phyloP scores from a whole-genome alignment of 2,888 invertebrate genomes.

The Mimumesa dahlbomi region DNA sequence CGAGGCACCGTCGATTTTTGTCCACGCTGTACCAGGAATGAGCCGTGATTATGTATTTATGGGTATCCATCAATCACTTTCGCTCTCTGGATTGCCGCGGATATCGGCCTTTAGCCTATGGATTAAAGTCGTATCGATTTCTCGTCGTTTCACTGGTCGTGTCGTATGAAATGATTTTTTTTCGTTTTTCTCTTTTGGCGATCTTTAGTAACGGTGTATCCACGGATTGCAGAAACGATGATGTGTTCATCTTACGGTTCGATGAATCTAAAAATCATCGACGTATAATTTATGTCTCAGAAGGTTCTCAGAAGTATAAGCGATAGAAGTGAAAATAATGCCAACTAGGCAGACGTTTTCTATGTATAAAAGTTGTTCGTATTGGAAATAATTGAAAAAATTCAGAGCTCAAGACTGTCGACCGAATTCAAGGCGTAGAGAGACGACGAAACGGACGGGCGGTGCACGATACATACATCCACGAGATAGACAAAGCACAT shows the following conservation, averaged over 20 bases:
- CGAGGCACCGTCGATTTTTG: slow-evolving; percentile 52
- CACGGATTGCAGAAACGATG: too few species aligned
- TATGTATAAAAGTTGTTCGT: too few species aligned
- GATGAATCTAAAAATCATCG: not conserved
- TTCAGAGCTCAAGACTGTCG: not conserved
- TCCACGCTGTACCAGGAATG: slow-evolving; percentile 52
- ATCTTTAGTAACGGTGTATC: slow-evolving; percentile 8
- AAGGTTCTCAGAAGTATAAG: not conserved
- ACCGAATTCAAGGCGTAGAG: not conserved
- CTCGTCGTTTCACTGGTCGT: slow-evolving; percentile 53
- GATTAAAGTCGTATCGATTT: slow-evolving; percentile 67
- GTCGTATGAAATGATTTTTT: slow-evolving; percentile 31
- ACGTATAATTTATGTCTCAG: not conserved
- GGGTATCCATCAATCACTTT: slow-evolving; percentile 67
- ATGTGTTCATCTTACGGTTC: not conserved
- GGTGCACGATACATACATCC: too few species aligned
- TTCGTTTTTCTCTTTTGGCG: slow-evolving; percentile 9
- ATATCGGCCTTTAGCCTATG: slow-evolving; percentile 64
- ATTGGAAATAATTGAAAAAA: too few species aligned
- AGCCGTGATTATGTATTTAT: slow-evolving; percentile 66
- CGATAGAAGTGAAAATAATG: too few species aligned
- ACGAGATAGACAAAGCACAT: slow-evolving; percentile 44
- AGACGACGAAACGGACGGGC: not conserved
- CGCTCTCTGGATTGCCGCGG: slow-evolving; percentile 65
- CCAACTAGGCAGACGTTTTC: too few species aligned